Evolutionary conservation across 23 tunicate species (phyloP).

Genomic region (Corella eumyota): DNA sequence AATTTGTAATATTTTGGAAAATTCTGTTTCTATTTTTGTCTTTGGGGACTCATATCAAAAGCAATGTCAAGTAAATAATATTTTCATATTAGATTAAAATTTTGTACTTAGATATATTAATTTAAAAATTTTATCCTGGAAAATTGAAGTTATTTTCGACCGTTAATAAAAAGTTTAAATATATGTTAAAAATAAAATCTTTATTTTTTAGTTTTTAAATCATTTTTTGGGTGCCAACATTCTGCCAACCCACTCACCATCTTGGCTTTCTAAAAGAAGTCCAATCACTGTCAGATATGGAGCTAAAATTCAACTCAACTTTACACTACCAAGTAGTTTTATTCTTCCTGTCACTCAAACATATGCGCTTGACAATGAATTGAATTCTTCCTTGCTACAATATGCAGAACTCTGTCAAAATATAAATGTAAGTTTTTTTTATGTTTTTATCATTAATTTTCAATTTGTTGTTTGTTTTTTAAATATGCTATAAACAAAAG

Average conservation of each 20-base stretch:
- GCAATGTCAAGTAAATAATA: constrained; percentile 21
- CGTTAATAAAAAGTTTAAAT: too few relatives aligned
- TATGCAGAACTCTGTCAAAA: not conserved
- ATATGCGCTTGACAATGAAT: not conserved
- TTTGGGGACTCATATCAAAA: constrained; percentile 22
- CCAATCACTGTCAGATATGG: constrained; percentile 19
- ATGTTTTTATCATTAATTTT: not conserved
- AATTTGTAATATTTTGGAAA: too few relatives aligned
- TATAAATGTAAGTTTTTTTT: not conserved
- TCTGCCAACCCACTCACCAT: constrained; percentile 1
- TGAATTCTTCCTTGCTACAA: constrained; percentile 4
- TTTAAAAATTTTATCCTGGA: not conserved
- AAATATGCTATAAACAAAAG: not conserved
- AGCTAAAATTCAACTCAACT: constrained; percentile 4
- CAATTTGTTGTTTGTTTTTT: not conserved
- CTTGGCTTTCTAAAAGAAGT: constrained; percentile 8
- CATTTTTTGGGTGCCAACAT: constrained; percentile 12
- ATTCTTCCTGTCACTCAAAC: constrained; percentile 11
- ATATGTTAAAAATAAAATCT: not conserved
- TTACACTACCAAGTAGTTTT: constrained; percentile 19
- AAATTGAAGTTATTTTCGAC: too few relatives aligned
- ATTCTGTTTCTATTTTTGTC: constrained; percentile 14
- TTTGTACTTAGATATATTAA: not conserved
- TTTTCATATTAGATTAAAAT: not conserved
- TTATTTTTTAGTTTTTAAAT: constrained; percentile 15